Conservation (phyloP, 1,140 invertebrate species). For the Amyelois transitella region DNA sequence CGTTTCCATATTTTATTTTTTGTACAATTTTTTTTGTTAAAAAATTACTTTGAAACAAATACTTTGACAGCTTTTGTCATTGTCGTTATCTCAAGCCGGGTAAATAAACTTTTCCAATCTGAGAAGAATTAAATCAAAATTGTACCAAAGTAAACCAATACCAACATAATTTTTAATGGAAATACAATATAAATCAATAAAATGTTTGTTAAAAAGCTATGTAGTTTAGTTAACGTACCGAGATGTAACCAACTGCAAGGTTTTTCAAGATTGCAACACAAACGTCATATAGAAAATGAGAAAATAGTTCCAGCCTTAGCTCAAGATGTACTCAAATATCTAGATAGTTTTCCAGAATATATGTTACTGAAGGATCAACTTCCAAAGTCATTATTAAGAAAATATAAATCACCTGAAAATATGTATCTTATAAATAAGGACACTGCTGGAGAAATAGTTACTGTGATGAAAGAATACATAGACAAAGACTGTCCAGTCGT, state of each 20-base stretch:
- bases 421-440: conserved; percentile 64
- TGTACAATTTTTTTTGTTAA: too few species aligned
- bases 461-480: conserved; percentile 37
- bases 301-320: conserved; percentile 32
- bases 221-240: background rate
- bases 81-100: too few species aligned
- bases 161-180: too few species aligned
- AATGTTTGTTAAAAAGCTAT: background rate
- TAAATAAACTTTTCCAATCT: too few species aligned
- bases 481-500: conserved; percentile 50
- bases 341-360: conserved; percentile 46
- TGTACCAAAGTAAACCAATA: too few species aligned
- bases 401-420: conserved; percentile 59
- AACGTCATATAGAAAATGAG: conserved; percentile 34
- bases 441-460: conserved; percentile 60
- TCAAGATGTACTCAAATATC: conserved; percentile 47
- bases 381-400: conserved; percentile 47
- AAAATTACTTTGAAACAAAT: too few species aligned
- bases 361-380: conserved; percentile 34
- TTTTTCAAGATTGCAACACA: conserved; percentile 31
- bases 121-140: too few species aligned
- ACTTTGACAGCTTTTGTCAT: too few species aligned
- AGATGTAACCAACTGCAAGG: conserved; percentile 6
- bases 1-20: too few species aligned
- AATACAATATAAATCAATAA: too few species aligned